Evolutionary conservation across 1,140 invertebrate genomes (phyloP).

Genomic region (Eupristina koningsbergeri): DNA sequence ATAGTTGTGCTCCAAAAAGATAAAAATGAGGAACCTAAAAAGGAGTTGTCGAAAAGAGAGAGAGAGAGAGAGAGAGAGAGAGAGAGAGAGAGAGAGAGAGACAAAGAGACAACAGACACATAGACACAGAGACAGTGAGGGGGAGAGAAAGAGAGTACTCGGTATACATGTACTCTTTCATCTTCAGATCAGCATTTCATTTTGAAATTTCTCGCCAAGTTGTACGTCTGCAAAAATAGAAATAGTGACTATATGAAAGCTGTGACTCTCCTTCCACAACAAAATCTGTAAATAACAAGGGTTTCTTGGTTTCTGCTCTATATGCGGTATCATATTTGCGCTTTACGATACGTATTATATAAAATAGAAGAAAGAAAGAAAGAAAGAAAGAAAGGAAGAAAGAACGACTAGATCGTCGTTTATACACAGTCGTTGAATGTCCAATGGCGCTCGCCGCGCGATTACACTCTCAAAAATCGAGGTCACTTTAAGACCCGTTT

Average conservation of each 20-base stretch:
- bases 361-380: slow-evolving; percentile 15
- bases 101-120: not conserved
- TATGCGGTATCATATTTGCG: not conserved
- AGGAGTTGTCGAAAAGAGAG: not conserved
- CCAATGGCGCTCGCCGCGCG: slow-evolving; percentile 29
- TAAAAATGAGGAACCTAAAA: slow-evolving; percentile 9
- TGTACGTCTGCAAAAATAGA: not conserved
- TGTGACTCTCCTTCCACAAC: not conserved
- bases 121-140: too few species aligned
- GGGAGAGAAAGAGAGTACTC: not conserved
- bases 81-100: not conserved
- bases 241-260: not conserved
- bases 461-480: slow-evolving; percentile 41
- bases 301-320: not conserved
- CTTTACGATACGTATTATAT: slow-evolving; percentile 3
- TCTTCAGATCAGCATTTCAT: slow-evolving; percentile 18
- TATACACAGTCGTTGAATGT: slow-evolving; percentile 11
- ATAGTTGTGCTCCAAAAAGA: not conserved
- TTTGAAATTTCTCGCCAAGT: slow-evolving; percentile 29
- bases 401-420: not conserved
- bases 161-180: slow-evolving; percentile 17
- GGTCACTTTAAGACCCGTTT: slow-evolving; percentile 31
- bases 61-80: not conserved
- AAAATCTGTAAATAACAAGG: slow-evolving; percentile 17
- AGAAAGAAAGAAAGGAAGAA: not conserved